Percentiles rank a stretch among this genome's conserved stretches.
phyloP scores from a whole-genome alignment of 2,888 invertebrate genomes.

The Yponomeuta sedellus region DNA sequence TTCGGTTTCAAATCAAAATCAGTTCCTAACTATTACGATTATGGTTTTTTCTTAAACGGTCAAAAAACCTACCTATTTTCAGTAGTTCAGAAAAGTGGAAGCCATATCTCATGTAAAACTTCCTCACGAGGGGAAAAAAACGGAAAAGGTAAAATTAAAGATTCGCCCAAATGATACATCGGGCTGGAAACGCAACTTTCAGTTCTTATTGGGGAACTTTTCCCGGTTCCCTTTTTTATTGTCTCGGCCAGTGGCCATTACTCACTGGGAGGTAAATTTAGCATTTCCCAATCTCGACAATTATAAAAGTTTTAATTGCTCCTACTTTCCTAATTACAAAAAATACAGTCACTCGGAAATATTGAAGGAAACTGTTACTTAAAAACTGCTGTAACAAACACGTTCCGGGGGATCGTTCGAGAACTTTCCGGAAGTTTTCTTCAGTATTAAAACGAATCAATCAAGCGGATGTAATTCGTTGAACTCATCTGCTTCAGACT shows the following conservation, averaged over 20 bases:
- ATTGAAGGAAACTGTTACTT: conserved; percentile 28
- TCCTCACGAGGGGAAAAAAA: background rate
- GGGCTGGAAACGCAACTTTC: background rate
- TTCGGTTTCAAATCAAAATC: no score
- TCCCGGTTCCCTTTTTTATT: conserved; percentile 62
- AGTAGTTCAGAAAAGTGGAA: no score
- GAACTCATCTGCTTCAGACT: background rate
- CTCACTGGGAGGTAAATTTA: conserved; percentile 67
- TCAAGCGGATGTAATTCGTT: background rate
- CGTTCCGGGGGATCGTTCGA: background rate
- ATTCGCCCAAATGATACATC: conserved; percentile 4
- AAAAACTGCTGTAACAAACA: conserved; percentile 23
- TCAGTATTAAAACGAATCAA: conserved; percentile 12
- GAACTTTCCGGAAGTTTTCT: background rate
- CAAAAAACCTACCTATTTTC: no score
- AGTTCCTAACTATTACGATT: no score
- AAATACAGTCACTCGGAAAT: conserved; percentile 64
- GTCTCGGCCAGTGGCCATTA: conserved; percentile 62
- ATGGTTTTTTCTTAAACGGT: no score
- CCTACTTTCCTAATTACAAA: conserved; percentile 73
- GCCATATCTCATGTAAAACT: background rate
- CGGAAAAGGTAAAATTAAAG: background rate
- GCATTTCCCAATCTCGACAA: conserved; percentile 64
- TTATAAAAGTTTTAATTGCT: conserved; percentile 75
- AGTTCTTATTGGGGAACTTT: conserved; percentile 66